Evolutionary conservation across 2,113 vertebrate species (phyloP).

Genomic region (Myotis davidii): DNA sequence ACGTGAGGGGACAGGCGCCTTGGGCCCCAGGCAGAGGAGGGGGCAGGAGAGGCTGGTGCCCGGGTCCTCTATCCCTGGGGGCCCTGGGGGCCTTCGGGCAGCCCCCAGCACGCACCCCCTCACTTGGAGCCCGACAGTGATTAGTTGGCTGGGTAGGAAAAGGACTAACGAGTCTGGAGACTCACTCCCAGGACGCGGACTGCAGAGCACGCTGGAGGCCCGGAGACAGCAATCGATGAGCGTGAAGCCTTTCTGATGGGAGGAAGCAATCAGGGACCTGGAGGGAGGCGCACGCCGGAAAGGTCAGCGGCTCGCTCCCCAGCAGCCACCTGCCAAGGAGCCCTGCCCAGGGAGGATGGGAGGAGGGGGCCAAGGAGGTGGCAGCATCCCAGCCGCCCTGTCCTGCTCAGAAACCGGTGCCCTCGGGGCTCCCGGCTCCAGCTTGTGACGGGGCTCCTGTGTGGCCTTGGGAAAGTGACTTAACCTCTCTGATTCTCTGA

Average conservation of each 20-base stretch:
- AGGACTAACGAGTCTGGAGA: conserved; percentile 65
- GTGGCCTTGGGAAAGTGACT: neutral
- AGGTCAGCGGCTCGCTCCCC: neutral
- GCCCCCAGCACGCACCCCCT: neutral
- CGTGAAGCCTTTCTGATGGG: conserved; percentile 8
- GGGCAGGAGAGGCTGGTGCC: neutral
- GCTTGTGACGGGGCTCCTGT: too few species aligned
- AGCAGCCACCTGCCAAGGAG: neutral
- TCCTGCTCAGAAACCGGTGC: neutral
- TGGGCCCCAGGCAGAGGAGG: neutral
- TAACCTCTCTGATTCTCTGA: neutral
- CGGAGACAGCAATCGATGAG: conserved; percentile 67
- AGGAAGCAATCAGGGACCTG: conserved; percentile 57
- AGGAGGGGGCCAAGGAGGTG: neutral
- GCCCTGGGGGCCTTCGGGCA: fast-evolving
- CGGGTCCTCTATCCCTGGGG: too few species aligned
- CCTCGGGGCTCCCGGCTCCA: neutral
- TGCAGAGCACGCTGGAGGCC: conserved; percentile 52
- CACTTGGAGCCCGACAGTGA: neutral
- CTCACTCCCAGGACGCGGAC: conserved; percentile 56
- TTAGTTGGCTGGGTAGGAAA: neutral
- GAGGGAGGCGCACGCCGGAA: neutral
- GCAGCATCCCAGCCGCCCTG: neutral
- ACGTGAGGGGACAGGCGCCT: neutral
- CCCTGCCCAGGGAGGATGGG: neutral